Percentiles rank a stretch among this genome's conserved stretches.
Conservation (phyloP, 2,113 vertebrate genomes). For the Cynoglossus semilaevis region DNA sequence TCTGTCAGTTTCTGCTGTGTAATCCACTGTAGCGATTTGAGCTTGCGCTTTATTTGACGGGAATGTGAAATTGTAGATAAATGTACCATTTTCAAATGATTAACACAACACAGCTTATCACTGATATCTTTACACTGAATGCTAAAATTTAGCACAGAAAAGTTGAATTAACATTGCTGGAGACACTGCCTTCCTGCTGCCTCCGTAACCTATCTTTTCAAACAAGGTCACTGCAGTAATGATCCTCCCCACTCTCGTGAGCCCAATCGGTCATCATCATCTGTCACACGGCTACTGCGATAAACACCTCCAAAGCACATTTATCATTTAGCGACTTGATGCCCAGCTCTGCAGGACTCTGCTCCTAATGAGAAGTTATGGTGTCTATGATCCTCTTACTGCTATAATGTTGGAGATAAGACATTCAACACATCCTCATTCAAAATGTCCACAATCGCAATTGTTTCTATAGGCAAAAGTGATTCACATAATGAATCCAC, state of each 20-base stretch:
- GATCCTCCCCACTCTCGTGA: slow-evolving; percentile 33
- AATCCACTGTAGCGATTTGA: too few species aligned
- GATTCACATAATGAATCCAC: not conserved
- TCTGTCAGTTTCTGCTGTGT: too few species aligned
- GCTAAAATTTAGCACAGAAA: not conserved
- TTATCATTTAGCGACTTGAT: slow-evolving; percentile 61
- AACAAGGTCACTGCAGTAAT: slow-evolving; percentile 58
- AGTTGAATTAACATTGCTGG: slow-evolving; percentile 1
- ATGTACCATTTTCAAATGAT: too few species aligned
- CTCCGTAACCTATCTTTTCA: slow-evolving; percentile 37
- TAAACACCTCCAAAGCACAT: slow-evolving; percentile 60
- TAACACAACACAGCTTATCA: too few species aligned
- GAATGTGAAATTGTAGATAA: too few species aligned
- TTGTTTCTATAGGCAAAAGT: slow-evolving; percentile 25
- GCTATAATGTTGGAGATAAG: slow-evolving; percentile 11
- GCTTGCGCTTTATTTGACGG: too few species aligned
- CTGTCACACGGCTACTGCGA: slow-evolving; percentile 31
- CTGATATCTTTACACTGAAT: not conserved
- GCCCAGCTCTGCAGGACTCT: slow-evolving; percentile 27
- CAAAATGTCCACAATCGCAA: slow-evolving; percentile 4
- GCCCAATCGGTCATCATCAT: slow-evolving; percentile 62
- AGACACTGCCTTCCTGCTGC: slow-evolving; percentile 17
- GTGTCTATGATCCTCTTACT: slow-evolving; percentile 28
- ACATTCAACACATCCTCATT: slow-evolving; percentile 27
- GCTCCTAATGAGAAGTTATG: slow-evolving; percentile 58